Evolutionary conservation across 2,888 invertebrate species (phyloP), one percentile per base, ranked within the genome.

Genomic region (Pollenia amentaria): DNA sequence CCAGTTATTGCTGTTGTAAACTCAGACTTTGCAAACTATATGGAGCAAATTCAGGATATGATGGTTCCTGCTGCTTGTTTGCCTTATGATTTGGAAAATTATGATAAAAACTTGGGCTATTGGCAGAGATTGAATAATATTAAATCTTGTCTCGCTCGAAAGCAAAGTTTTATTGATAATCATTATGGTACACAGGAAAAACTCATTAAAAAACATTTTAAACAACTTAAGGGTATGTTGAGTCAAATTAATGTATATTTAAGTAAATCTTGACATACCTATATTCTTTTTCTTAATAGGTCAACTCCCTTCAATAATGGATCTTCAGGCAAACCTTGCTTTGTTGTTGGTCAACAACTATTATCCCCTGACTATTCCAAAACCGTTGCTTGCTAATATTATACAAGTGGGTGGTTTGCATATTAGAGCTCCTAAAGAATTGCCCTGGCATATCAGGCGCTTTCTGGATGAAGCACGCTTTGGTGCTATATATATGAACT

Each of bases 361-460:
- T 90, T 92, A 93, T 70, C 93, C 93, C 3, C 85, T 95, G n/a
- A 91, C 94, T 65, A 92, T 92, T 1, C 91, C 94, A 0, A 92
- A 93, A 38, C 94, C 95, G 0, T 88, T 92, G 1, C 90, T 94
- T 9, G 93, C 93, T 3, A 93, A 93, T 14, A 91, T 94, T 11
- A 91, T 95, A 6, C 94, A 94, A 55, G 94, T 95, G 1, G 95
- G 94, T 0, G 95, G 95, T 10, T 89, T 95, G 12, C 95, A 95
- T 82, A 93, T 95, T 42, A 92, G 93, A 9, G 92, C 91, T 11
- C 90, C 93, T 0, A 93, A 93, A 69, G 90, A 91, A 14, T 87
- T 93, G 62, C 91, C 92, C 18, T 91, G 93, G 92, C 92, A 93
- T 65, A 88, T 94, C 1, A 91, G 93, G 67, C 91, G 92, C 11